Evolutionary conservation across 2,797 vertebrate species (phyloP).

Genomic region (Tympanoctomys barrerae): DNA sequence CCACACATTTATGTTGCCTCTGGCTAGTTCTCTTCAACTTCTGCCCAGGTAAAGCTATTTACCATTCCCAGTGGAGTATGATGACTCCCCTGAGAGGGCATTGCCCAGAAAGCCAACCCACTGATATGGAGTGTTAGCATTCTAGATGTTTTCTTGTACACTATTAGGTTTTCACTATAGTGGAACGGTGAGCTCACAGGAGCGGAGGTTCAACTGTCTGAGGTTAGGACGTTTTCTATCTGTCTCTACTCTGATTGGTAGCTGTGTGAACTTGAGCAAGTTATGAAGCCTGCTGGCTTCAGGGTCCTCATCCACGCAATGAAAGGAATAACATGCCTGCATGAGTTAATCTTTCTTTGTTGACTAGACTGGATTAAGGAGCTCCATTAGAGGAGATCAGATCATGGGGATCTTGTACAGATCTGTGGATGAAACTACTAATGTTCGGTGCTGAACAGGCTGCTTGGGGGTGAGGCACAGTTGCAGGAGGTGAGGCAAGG

Average conservation of each 20-base stretch:
- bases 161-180: rapidly evolving
- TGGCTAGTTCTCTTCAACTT: background rate
- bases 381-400: background rate
- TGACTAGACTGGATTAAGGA: background rate
- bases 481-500: background rate
- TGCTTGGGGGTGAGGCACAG: background rate
- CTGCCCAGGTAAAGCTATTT: background rate
- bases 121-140: background rate
- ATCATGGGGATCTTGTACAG: background rate
- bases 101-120: background rate
- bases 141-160: background rate
- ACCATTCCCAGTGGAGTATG: rapidly evolving
- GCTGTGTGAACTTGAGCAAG: background rate
- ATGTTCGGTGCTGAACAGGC: background rate
- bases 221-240: too few relatives aligned
- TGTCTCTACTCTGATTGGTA: rapidly evolving
- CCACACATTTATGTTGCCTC: background rate
- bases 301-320: background rate
- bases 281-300: too few relatives aligned
- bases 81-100: background rate
- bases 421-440: background rate
- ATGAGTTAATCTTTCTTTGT: background rate
- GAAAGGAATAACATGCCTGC: background rate
- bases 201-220: background rate
- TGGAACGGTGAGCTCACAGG: rapidly evolving